Conservation (phyloP, 1,140 invertebrate species). For the Hetaerina americana region DNA sequence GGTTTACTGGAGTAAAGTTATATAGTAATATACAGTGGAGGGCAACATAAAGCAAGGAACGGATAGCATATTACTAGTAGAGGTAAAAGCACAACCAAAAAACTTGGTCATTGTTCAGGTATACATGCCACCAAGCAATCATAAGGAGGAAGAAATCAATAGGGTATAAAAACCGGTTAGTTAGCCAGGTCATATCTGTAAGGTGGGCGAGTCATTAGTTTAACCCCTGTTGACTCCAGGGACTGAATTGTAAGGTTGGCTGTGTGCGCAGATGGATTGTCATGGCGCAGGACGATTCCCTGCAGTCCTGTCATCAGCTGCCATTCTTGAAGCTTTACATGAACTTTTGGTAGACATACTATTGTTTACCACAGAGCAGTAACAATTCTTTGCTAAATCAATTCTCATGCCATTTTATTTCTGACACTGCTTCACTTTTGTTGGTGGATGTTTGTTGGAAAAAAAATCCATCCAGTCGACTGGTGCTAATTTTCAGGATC, state of each 20-base stretch:
- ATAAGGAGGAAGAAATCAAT: no score
- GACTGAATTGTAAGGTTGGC: constrained; percentile 3
- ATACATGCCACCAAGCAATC: no score
- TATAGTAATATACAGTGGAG: no score
- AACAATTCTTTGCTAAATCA: constrained; percentile 7
- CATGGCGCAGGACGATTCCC: constrained; percentile 3
- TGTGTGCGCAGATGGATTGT: constrained; percentile 5
- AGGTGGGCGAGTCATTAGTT: background rate
- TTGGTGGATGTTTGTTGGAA: no score
- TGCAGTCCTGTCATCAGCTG: background rate
- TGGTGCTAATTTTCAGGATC: no score
- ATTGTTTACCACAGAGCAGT: constrained; percentile 3
- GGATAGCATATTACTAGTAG: no score
- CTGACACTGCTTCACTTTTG: constrained; percentile 1
- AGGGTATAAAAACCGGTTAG: no score
- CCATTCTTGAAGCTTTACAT: background rate
- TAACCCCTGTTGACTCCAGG: constrained; percentile 1
- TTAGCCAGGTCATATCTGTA: constrained; percentile 8
- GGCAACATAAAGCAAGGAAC: no score
- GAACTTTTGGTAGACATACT: constrained; percentile 5
- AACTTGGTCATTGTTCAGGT: no score
- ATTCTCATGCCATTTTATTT: constrained; percentile 6
- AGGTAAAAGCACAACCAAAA: no score
- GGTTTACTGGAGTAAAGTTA: no score
- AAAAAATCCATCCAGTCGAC: no score